phyloP scores from a whole-genome alignment of 2,888 invertebrate species.

The Tupiocoris notatus region DNA sequence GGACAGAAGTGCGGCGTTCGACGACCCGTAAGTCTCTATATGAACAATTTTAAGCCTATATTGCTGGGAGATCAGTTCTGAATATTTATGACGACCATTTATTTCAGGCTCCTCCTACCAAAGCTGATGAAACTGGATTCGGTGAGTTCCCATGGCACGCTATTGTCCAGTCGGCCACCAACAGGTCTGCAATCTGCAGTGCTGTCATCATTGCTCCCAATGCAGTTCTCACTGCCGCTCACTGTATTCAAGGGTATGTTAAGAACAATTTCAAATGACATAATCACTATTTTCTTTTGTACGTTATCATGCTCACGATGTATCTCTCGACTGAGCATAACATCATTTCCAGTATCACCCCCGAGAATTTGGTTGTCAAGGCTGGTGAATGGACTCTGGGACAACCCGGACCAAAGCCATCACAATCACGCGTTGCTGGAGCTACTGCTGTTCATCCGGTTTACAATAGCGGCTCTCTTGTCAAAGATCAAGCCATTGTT shows the following conservation, averaged over 20 bases:
- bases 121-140: constrained; percentile 63
- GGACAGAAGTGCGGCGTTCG: constrained; percentile 54
- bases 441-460: constrained; percentile 69
- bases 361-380: constrained; percentile 70
- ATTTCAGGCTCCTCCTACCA: constrained; percentile 35
- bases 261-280: no score
- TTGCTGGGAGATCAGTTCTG: no score
- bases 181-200: constrained; percentile 72
- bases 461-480: constrained; percentile 62
- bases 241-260: constrained; percentile 72
- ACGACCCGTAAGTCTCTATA: constrained; percentile 53
- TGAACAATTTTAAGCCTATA: not conserved
- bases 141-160: constrained; percentile 87
- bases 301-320: no score
- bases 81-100: no score
- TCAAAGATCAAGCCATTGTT: constrained; percentile 71
- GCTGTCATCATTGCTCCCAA: constrained; percentile 74
- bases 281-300: no score
- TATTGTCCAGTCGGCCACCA: constrained; percentile 71
- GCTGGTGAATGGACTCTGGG: constrained; percentile 83
- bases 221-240: constrained; percentile 74
- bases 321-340: no score
- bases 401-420: constrained; percentile 70
- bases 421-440: constrained; percentile 72
- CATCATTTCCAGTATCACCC: constrained; percentile 57